These are phyloP conservation scores for Ornithorhynchus anatinus DNA, from an alignment of 2,113 vertebrate species.

Conservation along the genomic window DNA sequence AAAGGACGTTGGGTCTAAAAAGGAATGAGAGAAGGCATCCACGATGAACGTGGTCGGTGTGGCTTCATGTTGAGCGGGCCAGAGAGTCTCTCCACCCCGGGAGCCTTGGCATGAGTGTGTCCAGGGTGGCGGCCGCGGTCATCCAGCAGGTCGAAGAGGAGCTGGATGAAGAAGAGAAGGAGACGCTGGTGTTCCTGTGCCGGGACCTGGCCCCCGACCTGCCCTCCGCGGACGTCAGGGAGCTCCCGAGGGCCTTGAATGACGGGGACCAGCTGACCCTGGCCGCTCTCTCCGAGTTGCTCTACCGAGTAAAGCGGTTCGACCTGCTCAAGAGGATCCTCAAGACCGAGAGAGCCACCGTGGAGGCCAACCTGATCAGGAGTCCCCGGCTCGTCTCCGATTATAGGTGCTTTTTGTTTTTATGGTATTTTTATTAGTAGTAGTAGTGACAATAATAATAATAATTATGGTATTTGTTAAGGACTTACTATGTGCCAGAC, in stretches of 20 bases:
- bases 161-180: conserved; percentile 73
- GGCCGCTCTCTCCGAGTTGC: conserved; percentile 71
- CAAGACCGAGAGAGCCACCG: conserved; percentile 61
- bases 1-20: no score
- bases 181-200: conserved; percentile 70
- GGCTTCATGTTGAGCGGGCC: conserved; percentile 40
- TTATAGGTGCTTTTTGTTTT: conserved; percentile 90
- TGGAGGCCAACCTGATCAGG: conserved; percentile 64
- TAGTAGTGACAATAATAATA: no score
- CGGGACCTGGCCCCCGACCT: conserved; percentile 62
- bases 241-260: conserved; percentile 63
- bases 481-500: no score
- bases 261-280: conserved; percentile 55
- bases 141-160: conserved; percentile 73
- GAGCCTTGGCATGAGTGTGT: conserved; percentile 49
- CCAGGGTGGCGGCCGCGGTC: conserved; percentile 53
- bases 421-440: no score
- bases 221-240: conserved; percentile 24
- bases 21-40: no score
- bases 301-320: conserved; percentile 79
- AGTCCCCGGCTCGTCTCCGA: conserved; percentile 63
- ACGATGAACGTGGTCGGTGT: no score
- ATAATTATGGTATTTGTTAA: no score
- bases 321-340: conserved; percentile 81
- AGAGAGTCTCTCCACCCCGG: neutral